These are phyloP conservation scores for Chloropsis hardwickii DNA, from an alignment of 2,113 vertebrate species.

Conservation along the genomic window DNA sequence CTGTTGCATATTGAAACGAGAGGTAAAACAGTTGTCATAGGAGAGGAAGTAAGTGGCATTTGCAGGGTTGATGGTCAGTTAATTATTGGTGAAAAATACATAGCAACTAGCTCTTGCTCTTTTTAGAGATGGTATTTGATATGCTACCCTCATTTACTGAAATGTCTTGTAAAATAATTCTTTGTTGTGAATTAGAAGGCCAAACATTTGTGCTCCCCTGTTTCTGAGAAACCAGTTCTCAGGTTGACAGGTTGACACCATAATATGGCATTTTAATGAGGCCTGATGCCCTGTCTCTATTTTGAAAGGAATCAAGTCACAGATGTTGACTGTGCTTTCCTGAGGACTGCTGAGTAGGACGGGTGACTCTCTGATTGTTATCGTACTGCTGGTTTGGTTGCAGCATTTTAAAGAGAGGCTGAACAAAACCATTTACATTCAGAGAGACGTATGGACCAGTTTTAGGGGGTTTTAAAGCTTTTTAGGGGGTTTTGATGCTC, in stretches of 20 bases:
- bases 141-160: conserved; percentile 4
- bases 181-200: neutral
- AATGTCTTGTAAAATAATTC: conserved; percentile 10
- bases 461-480: neutral
- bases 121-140: conserved; percentile 13
- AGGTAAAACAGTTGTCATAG: neutral
- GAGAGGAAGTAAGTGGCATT: neutral
- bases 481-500: neutral
- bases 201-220: neutral
- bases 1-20: neutral
- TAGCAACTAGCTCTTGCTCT: conserved; percentile 38
- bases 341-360: neutral
- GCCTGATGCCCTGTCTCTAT: neutral
- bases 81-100: conserved; percentile 64
- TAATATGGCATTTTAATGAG: neutral
- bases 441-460: neutral
- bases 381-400: neutral
- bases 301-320: neutral
- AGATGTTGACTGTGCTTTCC: neutral
- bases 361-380: neutral
- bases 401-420: neutral
- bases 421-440: neutral
- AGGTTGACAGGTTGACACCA: neutral
- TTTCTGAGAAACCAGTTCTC: conserved; percentile 24
- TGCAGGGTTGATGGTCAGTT: conserved; percentile 7